Conservation (phyloP, 2,113 vertebrate genomes). For the Diadophis punctatus region DNA sequence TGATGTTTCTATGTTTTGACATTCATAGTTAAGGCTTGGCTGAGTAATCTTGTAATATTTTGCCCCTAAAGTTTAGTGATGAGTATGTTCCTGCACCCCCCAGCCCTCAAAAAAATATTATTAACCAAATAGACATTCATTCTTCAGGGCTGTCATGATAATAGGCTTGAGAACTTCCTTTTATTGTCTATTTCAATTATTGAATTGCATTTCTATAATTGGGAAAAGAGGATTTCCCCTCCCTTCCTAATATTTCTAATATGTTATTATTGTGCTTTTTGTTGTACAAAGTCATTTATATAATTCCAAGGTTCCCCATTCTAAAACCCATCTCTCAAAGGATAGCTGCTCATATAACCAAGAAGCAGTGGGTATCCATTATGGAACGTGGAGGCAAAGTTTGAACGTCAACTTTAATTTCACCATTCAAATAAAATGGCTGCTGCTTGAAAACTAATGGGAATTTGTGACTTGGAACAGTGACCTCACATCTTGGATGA, state of each 20-base stretch:
- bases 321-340: neutral
- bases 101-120: neutral
- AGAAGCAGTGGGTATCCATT: neutral
- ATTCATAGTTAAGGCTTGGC: neutral
- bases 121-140: neutral
- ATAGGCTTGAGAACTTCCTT: neutral
- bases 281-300: neutral
- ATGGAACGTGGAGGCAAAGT: neutral
- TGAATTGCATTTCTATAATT: slow-evolving; percentile 25
- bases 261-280: neutral
- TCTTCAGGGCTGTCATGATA: neutral
- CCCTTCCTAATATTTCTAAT: neutral
- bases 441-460: neutral
- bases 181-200: neutral
- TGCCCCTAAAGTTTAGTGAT: neutral
- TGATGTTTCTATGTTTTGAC: neutral
- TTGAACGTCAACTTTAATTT: neutral
- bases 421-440: neutral
- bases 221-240: neutral
- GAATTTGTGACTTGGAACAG: neutral
- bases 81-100: neutral
- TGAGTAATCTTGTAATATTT: neutral
- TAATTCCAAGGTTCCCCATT: neutral
- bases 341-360: neutral
- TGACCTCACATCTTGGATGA: neutral